Base-by-base conservation (phyloP, 1,140 invertebrate species). In the Eriocheir sinensis region DNA sequence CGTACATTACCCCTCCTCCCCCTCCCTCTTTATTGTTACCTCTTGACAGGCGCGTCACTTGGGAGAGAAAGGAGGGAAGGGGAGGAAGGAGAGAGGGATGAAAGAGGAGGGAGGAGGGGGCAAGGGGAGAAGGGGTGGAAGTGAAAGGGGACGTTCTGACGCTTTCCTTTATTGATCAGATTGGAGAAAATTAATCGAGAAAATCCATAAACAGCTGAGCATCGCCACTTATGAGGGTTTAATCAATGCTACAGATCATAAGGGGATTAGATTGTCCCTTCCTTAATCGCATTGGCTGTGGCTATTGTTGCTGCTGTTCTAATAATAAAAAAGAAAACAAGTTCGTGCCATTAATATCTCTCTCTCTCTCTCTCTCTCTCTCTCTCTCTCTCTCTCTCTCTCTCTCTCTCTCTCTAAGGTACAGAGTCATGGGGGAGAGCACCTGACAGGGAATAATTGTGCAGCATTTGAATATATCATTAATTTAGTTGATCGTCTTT, bases 1-100 rank as follows among this genome's bases (percentile, higher is more conserved):
- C 21, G 60, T n/a, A 72, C 60, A 21, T 21, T 21, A 72, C 60
- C 60, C 21, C 27, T n/a, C 60, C 44, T 48, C 15, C 15, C 44
- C 44, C 44, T n/a, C 60, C 60, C 60, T 8, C 60, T 72, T 72
- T 72, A 72, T 72, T 72, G 60, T 72, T 72, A 72, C 60, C 60
- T 72, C 12, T 8, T 72, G 60, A 72, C 60, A 72, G 60, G 6
- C 60, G 60, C 60, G 60, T 72, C 60, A 72, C 60, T n/a, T n/a
- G 60, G 60, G 60, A 72, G 60, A 1, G 27, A 21, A 21, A 60
- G 17, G 4, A 21, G 53, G 21, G 17, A n/a, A 9, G 53, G 53
- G 53, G 21, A 21, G 53, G 27, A 21, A 27, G 53, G 53, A 60
- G n/a, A n/a, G 60, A 72, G 15, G 21, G 60, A 72, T 4, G 60